Base-by-base conservation (phyloP, 2,113 vertebrate species). In the Odobenus rosmarus region DNA sequence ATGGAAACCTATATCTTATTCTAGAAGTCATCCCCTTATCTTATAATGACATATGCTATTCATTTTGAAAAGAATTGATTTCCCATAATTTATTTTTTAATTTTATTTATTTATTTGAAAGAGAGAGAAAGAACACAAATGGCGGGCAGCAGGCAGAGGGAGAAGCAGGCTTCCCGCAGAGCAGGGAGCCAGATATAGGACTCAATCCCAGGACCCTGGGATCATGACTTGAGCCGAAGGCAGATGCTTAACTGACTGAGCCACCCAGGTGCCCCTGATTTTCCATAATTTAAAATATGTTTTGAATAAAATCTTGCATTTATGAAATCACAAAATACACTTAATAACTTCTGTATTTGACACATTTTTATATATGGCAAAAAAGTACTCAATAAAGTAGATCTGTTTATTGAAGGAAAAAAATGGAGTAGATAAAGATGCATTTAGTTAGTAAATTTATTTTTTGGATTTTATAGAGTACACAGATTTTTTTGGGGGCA, bases 241-340 rank as follows among this genome's bases (percentile, higher is more conserved):
- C 62, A 67, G 62, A 67, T 0, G 3, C 13, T 67, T 67, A 67
- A 67, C 62, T 64, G 31, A 67, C 62, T 67, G 31, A 67, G 28
- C 31, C 7, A 67, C 14, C 62, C 31, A 67, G 4, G 15, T 0
- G 6, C 6, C 62, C 31, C 31, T 39, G 69, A 13, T 28, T 74
- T 74, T 24, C 13, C 42, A 67, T 57, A 21, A 55, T 55, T 77
- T n/a, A 23, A 81, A 81, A 49, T 71, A 16, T 12, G 49, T 55
- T 88, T 88, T 81, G 15, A 88, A 46, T 67, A 76, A 90, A 84
- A 76, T 28, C 15, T 46, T 77, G 5, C 59, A 69, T 59, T 85
- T 85, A 39, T 67, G 14, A 31, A 85, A 67, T 39, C 49, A 46
- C n/a, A 82, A 36, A 61, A 55, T n/a, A 57, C 26, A 36, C 31